A percentile compares a stretch with the other conserved stretches of the same genome.
Conservation (phyloP, 2,113 vertebrate genomes). For the Nothobranchius kuhntae region DNA sequence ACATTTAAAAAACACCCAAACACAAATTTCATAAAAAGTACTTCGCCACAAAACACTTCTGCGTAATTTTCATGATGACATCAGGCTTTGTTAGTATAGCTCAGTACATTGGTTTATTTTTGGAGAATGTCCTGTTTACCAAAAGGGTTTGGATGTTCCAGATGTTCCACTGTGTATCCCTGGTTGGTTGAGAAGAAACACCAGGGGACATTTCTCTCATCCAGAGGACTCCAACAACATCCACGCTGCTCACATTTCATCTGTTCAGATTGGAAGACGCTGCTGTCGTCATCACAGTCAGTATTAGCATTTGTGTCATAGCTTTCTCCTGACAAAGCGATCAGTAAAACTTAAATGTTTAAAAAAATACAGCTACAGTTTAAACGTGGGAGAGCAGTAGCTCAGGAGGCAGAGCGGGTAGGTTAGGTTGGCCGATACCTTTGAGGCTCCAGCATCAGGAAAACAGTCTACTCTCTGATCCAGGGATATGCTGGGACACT, state of each 20-base stretch:
- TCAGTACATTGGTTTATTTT: no score
- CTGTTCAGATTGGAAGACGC: slow-evolving; percentile 43
- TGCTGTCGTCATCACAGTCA: neutral
- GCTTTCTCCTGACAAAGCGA: neutral
- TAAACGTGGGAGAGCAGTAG: no score
- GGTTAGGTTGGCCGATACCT: slow-evolving; percentile 72
- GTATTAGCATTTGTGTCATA: neutral
- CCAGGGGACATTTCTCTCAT: slow-evolving; percentile 82
- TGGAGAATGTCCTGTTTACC: slow-evolving; percentile 71
- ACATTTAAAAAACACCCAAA: no score
- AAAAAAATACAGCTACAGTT: no score
- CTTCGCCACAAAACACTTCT: no score
- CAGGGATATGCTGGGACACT: slow-evolving; percentile 58
- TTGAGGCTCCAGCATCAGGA: slow-evolving; percentile 84
- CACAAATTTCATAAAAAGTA: no score
- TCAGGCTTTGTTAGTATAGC: no score
- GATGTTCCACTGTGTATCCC: slow-evolving; percentile 79
- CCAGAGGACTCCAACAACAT: slow-evolving; percentile 89
- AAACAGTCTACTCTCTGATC: slow-evolving; percentile 88
- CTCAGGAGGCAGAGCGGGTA: no score
- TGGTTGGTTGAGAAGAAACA: slow-evolving; percentile 85
- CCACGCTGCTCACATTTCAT: slow-evolving; percentile 79
- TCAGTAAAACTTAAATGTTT: neutral
- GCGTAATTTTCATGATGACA: no score
- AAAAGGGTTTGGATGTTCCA: slow-evolving; percentile 9